Evolutionary conservation across 2,888 invertebrate genomes (phyloP), one percentile per base, ranked within the genome.

Genomic region (Oxycera nigricornis): DNA sequence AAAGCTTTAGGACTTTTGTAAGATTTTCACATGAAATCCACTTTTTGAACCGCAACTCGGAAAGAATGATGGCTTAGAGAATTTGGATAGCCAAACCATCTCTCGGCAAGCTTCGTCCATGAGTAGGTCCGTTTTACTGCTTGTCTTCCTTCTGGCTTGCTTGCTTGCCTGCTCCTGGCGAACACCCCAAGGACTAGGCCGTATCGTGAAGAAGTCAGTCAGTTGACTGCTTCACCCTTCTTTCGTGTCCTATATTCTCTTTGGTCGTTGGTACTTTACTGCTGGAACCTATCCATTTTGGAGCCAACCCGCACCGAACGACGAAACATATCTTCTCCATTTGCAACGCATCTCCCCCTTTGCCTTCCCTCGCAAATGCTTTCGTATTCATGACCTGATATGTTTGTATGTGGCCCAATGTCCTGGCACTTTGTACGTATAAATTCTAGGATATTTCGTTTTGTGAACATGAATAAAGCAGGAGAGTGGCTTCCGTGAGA

Each of bases 41-140:
- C 67, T 70, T 70, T 70, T 70, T 55, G 70, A 70, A 70, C 70
- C 70, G 70, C 70, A 70, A 31, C 55, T 52, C 35, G 52, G 35
- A 70, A 70, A 70, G 52, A 70, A 70, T 70, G 35, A 70, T 70
- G 70, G 70, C 55, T 70, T n/a, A n/a, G n/a, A n/a, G n/a, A n/a
- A n/a, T n/a, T n/a, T n/a, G n/a, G n/a, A n/a, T 70, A 52, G 70
- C 70, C 35, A 39, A n/a, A 65, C 55, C 6, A 61, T 31, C 39
- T 65, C 65, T 41, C 11, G 30, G 65, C 41, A 7, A 65, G 46
- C 17, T 39, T 41, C 41, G 41, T 30, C 65, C 65, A 41, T 24
- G 35, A 59, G 55, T 20, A 14, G 6, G 57, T 22, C 55, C 55
- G 6, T 35, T 35, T 35, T 11, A 35, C 35, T 11, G 35, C 11